These are phyloP conservation scores for Phytoseiulus persimilis DNA, from an alignment of 2,888 invertebrate species.

Conservation along the genomic window DNA sequence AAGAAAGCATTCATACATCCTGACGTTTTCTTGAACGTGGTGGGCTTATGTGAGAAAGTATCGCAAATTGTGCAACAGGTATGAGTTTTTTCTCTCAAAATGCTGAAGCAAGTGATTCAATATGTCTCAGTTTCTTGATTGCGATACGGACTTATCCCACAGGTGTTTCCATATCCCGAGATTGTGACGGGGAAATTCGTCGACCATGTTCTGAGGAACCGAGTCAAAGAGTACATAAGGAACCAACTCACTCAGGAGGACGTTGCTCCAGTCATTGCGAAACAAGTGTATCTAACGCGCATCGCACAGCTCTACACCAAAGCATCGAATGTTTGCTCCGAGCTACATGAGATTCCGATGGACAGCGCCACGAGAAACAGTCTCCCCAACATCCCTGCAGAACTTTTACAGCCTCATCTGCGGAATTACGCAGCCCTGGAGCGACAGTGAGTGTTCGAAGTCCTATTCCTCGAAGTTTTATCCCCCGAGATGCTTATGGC, in stretches of 20 bases:
- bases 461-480: not conserved
- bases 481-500: not conserved
- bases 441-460: not conserved
- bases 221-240: not conserved
- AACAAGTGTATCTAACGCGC: slow-evolving; percentile 12
- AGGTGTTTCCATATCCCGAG: slow-evolving; percentile 30
- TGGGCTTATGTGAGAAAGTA: not conserved
- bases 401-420: slow-evolving; percentile 10
- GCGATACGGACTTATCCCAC: no score
- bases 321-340: not conserved
- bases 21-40: slow-evolving; percentile 8
- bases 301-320: slow-evolving; percentile 31
- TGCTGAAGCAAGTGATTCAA: not conserved
- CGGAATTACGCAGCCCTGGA: slow-evolving; percentile 13
- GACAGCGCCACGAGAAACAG: slow-evolving; percentile 26
- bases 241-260: not conserved
- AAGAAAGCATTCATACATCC: slow-evolving; percentile 24
- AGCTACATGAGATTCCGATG: slow-evolving; percentile 15
- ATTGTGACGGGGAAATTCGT: slow-evolving; percentile 14
- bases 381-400: not conserved
- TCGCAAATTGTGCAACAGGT: slow-evolving; percentile 22
- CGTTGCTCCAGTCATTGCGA: not conserved
- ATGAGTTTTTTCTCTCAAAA: not conserved
- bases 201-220: not conserved
- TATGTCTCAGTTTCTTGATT: not conserved